Evolutionary conservation across 2,797 vertebrate genomes (phyloP).

Genomic region (Anguilla anguilla): DNA sequence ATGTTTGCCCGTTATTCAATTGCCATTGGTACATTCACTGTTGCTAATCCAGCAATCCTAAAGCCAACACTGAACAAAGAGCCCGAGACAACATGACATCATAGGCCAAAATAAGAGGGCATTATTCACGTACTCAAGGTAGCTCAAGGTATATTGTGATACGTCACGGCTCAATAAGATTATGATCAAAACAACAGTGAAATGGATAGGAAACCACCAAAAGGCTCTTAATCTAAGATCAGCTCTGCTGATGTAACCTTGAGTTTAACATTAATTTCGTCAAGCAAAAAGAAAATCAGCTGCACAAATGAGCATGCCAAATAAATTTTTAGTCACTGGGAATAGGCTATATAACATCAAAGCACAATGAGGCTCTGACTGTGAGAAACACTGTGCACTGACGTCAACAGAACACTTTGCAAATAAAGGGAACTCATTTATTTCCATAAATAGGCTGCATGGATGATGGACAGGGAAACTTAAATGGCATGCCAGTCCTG

Average conservation of each 20-base stretch:
- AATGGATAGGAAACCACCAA: too few species aligned
- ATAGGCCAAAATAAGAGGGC: neutral
- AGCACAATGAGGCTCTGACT: neutral
- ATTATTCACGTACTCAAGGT: neutral
- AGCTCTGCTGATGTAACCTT: too few species aligned
- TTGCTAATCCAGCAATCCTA: neutral
- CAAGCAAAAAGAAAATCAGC: neutral
- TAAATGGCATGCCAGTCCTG: neutral
- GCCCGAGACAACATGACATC: neutral
- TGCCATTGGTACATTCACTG: neutral
- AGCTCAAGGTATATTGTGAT: neutral
- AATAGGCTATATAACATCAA: neutral
- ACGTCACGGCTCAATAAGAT: neutral
- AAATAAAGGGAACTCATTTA: neutral
- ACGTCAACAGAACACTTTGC: neutral
- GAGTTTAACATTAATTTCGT: neutral
- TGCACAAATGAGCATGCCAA: neutral
- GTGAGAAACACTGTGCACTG: neutral
- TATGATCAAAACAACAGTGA: neutral
- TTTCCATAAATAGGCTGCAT: neutral
- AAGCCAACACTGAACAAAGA: neutral
- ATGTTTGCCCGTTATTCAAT: neutral
- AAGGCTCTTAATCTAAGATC: too few species aligned
- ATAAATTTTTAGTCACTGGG: neutral
- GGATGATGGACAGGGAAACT: neutral